Conservation (phyloP, 2,888 invertebrate genomes). For the Ochropacha duplaris region DNA sequence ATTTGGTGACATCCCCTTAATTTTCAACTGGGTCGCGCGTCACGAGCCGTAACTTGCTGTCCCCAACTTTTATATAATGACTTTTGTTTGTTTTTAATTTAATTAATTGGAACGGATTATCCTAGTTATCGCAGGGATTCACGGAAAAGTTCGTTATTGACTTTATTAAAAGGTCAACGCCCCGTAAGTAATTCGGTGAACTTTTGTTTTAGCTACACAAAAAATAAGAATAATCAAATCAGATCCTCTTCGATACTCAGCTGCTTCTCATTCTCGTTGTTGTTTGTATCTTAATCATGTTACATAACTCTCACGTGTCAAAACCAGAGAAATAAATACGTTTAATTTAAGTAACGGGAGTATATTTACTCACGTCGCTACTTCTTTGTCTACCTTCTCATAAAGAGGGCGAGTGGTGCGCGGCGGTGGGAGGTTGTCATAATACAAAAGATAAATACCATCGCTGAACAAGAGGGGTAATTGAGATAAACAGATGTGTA, state of each 20-base stretch:
- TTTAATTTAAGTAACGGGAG: slow-evolving; percentile 63
- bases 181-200: slow-evolving; percentile 42
- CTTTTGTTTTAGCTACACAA: slow-evolving; percentile 39
- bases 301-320: slow-evolving; percentile 59
- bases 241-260: slow-evolving; percentile 35
- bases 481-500: slow-evolving; percentile 76
- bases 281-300: slow-evolving; percentile 49
- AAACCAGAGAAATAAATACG: slow-evolving; percentile 64
- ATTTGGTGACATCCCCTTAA: slow-evolving; percentile 28
- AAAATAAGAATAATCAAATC: slow-evolving; percentile 43
- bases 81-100: slow-evolving; percentile 76
- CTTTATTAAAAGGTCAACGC: slow-evolving; percentile 46
- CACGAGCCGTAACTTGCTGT: slow-evolving; percentile 48
- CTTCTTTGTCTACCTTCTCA: slow-evolving; percentile 57
- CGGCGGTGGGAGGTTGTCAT: slow-evolving; percentile 53
- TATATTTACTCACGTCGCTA: slow-evolving; percentile 68
- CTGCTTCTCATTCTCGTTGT: slow-evolving; percentile 34
- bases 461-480: slow-evolving; percentile 69
- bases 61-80: slow-evolving; percentile 63
- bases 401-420: slow-evolving; percentile 27
- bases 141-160: slow-evolving; percentile 57
- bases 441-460: slow-evolving; percentile 77
- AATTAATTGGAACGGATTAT: slow-evolving; percentile 74
- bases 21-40: slow-evolving; percentile 41
- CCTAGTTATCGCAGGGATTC: slow-evolving; percentile 66